Conservation (phyloP, 2,113 vertebrate species). For the Gymnocephalus cernua region DNA sequence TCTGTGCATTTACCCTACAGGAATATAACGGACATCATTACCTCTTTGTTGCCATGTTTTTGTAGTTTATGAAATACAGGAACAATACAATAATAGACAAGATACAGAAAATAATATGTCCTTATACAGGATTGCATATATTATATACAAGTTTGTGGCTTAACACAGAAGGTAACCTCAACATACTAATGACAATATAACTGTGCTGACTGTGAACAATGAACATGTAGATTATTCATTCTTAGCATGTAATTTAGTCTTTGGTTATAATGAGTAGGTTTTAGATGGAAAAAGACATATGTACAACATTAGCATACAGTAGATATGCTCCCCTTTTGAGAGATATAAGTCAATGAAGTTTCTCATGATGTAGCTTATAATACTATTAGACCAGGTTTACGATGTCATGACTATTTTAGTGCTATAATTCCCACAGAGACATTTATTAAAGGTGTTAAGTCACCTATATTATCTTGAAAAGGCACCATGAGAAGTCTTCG, state of each 20-base stretch:
- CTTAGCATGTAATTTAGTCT: conserved; percentile 20
- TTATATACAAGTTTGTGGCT: conserved; percentile 9
- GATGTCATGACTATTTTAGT: not conserved
- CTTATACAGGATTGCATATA: conserved; percentile 47
- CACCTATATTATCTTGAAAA: conserved; percentile 1
- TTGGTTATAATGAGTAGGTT: conserved; percentile 52
- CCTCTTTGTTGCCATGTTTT: conserved; percentile 13
- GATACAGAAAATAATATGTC: conserved; percentile 23
- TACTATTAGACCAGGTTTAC: not conserved
- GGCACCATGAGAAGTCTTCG: conserved; percentile 42
- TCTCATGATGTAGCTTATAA: conserved; percentile 15
- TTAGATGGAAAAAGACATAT: conserved; percentile 7
- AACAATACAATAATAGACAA: conserved; percentile 36
- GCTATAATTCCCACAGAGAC: not conserved
- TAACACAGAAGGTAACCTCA: conserved; percentile 17
- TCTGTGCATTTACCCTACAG: not conserved
- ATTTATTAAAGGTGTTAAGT: not conserved
- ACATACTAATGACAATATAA: conserved; percentile 18
- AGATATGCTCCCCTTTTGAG: conserved; percentile 11
- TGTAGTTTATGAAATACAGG: conserved; percentile 46
- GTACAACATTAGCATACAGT: conserved; percentile 33
- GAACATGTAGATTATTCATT: conserved; percentile 34
- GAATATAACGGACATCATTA: not conserved
- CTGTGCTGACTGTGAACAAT: conserved; percentile 31
- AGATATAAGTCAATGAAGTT: not conserved